Evolutionary conservation across 2,888 invertebrate genomes (phyloP).

Genomic region (Drosophila helvetica): DNA sequence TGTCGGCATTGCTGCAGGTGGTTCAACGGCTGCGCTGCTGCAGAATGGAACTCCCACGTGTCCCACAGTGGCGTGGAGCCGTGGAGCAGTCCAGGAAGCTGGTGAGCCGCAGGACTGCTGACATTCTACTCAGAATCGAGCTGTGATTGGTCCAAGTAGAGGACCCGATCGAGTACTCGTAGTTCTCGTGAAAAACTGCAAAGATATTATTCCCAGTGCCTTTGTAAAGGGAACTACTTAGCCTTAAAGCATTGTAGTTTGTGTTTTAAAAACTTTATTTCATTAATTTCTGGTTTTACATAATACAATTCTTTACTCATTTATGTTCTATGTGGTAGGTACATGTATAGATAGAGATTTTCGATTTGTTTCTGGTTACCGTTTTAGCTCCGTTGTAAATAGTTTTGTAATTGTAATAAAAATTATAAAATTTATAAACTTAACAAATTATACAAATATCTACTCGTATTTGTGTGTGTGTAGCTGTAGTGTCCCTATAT

Average conservation of each 20-base stretch:
- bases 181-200: too few relatives aligned
- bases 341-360: constrained; percentile 57
- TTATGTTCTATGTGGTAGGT: constrained; percentile 40
- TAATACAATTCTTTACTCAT: constrained; percentile 55
- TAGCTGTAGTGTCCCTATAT: constrained; percentile 26
- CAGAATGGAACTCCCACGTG: background rate
- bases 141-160: too few relatives aligned
- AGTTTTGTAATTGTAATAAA: constrained; percentile 51
- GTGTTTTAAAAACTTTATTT: constrained; percentile 67
- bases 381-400: constrained; percentile 46
- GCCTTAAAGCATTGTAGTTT: background rate
- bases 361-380: constrained; percentile 44
- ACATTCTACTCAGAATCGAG: too few relatives aligned
- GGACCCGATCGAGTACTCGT: too few relatives aligned
- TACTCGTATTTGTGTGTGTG: constrained; percentile 24
- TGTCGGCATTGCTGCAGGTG: background rate
- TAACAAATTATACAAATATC: constrained; percentile 56
- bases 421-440: constrained; percentile 64
- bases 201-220: too few relatives aligned
- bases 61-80: background rate
- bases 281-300: constrained; percentile 55
- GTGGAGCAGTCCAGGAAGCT: background rate
- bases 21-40: background rate
- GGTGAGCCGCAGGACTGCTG: background rate
- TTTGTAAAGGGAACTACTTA: too few relatives aligned